Evolutionary conservation across 2,113 vertebrate genomes (phyloP).

Genomic region (Festucalex cinctus): DNA sequence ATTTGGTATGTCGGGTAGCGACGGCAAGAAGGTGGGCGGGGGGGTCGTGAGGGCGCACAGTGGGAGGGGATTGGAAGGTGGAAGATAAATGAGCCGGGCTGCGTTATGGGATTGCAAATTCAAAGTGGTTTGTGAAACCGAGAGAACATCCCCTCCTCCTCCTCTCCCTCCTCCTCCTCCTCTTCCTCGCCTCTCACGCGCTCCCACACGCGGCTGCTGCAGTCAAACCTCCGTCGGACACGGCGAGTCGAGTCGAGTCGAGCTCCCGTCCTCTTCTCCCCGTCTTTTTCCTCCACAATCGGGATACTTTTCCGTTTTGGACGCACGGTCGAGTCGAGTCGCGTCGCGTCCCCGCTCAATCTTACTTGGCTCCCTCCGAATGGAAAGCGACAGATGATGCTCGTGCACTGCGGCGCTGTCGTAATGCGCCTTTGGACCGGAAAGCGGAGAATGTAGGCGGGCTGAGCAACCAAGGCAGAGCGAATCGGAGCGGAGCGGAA

Average conservation of each 20-base stretch:
- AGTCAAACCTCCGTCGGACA: slow-evolving; percentile 41
- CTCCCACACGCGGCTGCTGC: slow-evolving; percentile 50
- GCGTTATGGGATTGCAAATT: slow-evolving; percentile 61
- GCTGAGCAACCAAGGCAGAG: slow-evolving; percentile 9
- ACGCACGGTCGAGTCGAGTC: neutral
- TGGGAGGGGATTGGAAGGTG: slow-evolving; percentile 6
- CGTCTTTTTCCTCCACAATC: neutral
- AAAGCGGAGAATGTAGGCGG: slow-evolving; percentile 34
- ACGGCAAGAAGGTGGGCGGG: neutral
- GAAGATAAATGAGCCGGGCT: slow-evolving; percentile 47
- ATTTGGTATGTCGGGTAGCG: neutral
- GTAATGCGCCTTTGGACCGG: slow-evolving; percentile 10
- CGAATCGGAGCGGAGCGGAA: neutral
- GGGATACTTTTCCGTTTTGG: slow-evolving; percentile 3
- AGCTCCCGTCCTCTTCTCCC: neutral
- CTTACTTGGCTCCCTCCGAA: neutral
- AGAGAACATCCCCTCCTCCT: slow-evolving; percentile 43
- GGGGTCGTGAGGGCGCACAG: neutral
- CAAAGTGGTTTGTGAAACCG: slow-evolving; percentile 64
- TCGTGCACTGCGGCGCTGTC: slow-evolving; percentile 14
- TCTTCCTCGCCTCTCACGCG: neutral
- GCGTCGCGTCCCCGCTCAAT: too few relatives aligned
- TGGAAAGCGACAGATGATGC: neutral
- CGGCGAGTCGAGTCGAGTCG: slow-evolving; percentile 6
- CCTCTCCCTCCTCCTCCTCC: neutral